These are phyloP conservation scores for Eriocheir sinensis DNA, from an alignment of 1,140 invertebrate genomes.

Conservation along the genomic window DNA sequence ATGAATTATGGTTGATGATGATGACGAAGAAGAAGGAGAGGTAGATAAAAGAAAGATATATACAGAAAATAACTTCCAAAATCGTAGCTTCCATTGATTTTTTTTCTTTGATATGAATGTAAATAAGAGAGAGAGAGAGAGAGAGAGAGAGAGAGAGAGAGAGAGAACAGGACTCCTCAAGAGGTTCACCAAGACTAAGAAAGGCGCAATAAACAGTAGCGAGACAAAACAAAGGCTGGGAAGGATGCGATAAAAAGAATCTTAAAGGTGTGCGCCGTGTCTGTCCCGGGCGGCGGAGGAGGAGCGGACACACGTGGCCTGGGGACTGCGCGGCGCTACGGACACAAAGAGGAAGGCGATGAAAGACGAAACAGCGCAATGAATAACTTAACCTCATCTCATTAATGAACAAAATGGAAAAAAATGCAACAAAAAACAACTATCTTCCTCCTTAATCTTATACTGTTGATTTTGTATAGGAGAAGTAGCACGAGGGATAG, in stretches of 20 bases:
- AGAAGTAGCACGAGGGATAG: too few species aligned
- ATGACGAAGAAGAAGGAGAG: background rate
- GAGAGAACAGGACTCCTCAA: background rate
- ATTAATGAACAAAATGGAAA: too few species aligned
- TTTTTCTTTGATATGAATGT: too few species aligned
- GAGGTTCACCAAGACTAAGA: background rate
- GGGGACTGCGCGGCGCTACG: background rate
- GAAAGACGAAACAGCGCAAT: background rate
- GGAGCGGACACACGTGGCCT: background rate
- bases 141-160: background rate
- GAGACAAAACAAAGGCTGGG: background rate
- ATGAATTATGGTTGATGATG: too few species aligned
- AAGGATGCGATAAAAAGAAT: background rate
- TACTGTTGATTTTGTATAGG: too few species aligned
- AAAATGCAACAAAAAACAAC: too few species aligned
- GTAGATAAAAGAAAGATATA: background rate
- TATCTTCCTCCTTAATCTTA: too few species aligned
- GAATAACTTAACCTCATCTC: background rate
- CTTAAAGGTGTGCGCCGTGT: background rate
- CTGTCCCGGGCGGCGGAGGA: too few species aligned
- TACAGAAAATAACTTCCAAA: too few species aligned
- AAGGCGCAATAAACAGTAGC: background rate
- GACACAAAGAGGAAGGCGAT: background rate
- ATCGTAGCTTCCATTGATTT: too few species aligned
- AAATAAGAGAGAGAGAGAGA: background rate